These are phyloP conservation scores for Tetragnatha montana DNA, from an alignment of 2,888 invertebrate species.

Conservation along the genomic window DNA sequence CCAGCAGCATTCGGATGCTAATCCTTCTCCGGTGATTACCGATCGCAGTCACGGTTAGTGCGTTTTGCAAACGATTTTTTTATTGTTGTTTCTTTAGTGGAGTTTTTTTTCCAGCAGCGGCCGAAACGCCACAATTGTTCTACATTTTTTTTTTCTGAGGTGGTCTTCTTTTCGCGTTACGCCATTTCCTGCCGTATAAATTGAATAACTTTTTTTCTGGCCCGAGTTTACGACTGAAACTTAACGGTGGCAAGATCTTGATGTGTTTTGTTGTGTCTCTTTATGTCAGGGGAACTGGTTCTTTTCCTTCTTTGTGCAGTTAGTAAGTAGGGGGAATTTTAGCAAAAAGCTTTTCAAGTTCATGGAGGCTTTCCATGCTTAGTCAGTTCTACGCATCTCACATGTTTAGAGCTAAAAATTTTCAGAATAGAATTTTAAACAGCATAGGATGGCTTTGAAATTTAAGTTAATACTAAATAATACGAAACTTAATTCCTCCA, in stretches of 20 bases:
- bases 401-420: too few species aligned
- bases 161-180: conserved; percentile 2
- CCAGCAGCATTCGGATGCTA: conserved; percentile 28
- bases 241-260: background rate
- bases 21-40: conserved; percentile 55
- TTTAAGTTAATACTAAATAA: too few species aligned
- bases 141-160: conserved; percentile 13
- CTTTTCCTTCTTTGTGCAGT: background rate
- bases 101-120: conserved; percentile 7
- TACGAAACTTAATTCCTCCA: too few species aligned
- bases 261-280: background rate
- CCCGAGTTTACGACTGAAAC: conserved; percentile 13
- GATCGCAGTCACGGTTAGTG: conserved; percentile 53
- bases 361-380: too few species aligned
- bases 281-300: background rate
- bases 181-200: conserved; percentile 43
- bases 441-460: too few species aligned
- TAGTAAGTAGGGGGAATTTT: background rate
- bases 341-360: too few species aligned
- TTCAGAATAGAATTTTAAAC: too few species aligned
- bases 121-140: conserved; percentile 53
- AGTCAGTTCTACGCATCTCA: too few species aligned
- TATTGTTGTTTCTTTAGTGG: background rate
- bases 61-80: conserved; percentile 55
- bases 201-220: conserved; percentile 52